phyloP scores from a whole-genome alignment of 1,140 invertebrate species.

The Caerostris darwini region DNA sequence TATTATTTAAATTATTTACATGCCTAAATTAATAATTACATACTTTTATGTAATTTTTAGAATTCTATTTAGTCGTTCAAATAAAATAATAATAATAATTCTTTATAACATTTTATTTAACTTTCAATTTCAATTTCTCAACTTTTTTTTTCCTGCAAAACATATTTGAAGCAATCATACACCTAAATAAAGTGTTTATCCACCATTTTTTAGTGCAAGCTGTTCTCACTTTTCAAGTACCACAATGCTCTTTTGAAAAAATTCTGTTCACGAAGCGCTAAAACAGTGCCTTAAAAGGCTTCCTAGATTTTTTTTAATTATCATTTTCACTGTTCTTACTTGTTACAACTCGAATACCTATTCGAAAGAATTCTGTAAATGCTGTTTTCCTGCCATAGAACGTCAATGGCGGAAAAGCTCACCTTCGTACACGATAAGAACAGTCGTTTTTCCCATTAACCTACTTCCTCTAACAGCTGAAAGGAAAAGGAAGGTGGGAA shows the following conservation, averaged over 20 bases:
- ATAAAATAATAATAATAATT: no score
- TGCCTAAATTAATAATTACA: no score
- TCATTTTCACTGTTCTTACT: neutral
- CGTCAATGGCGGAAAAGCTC: neutral
- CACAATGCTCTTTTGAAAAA: no score
- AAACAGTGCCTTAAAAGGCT: no score
- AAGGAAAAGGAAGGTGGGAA: neutral
- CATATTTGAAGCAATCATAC: neutral
- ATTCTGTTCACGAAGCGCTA: no score
- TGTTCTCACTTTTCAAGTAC: no score
- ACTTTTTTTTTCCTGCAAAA: no score
- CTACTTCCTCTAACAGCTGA: neutral
- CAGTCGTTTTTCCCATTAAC: slow-evolving; percentile 22
- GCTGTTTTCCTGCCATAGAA: neutral
- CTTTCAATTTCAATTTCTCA: no score
- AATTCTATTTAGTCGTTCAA: no score
- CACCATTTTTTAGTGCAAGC: neutral
- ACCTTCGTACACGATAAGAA: neutral
- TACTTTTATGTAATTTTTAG: no score
- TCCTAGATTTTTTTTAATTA: neutral
- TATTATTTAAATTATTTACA: no score
- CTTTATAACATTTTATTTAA: no score
- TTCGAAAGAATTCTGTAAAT: slow-evolving; percentile 27
- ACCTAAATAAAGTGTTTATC: neutral
- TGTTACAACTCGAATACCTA: neutral